phyloP scores from a whole-genome alignment of 2,113 vertebrate genomes.

The Datnioides undecimradiatus region DNA sequence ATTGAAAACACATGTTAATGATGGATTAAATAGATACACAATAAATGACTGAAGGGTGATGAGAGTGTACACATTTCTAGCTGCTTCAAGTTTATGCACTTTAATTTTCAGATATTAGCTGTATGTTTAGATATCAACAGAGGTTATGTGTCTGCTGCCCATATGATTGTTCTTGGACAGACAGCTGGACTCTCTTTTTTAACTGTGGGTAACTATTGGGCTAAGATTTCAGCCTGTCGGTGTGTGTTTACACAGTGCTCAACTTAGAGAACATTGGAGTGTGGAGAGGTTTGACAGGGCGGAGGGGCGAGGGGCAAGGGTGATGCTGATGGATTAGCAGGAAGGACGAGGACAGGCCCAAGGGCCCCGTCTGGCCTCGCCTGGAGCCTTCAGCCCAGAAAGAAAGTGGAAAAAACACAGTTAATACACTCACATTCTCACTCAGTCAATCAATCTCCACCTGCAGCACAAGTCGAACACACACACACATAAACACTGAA shows the following conservation, averaged over 20 bases:
- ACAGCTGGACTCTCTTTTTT: constrained; percentile 33
- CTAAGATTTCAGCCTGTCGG: constrained; percentile 11
- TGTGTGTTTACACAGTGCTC: constrained; percentile 55
- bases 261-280: constrained; percentile 43
- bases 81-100: too few relatives aligned
- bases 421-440: constrained; percentile 50
- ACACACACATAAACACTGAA: background rate
- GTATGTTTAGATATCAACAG: background rate
- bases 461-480: constrained; percentile 4
- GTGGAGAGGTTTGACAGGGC: constrained; percentile 45
- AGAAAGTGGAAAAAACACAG: constrained; percentile 26
- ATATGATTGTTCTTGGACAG: constrained; percentile 6
- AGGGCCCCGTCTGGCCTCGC: constrained; percentile 46
- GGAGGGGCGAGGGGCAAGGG: constrained; percentile 31
- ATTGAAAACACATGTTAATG: too few relatives aligned
- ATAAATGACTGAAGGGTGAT: too few relatives aligned
- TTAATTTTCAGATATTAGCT: too few relatives aligned
- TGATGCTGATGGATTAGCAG: constrained; percentile 72
- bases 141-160: background rate
- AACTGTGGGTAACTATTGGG: constrained; percentile 49
- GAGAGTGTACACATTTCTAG: too few relatives aligned
- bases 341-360: constrained; percentile 49
- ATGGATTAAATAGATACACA: too few relatives aligned
- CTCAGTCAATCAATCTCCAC: constrained; percentile 53
- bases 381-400: constrained; percentile 19